These are phyloP conservation scores for Amiota mariae DNA, from an alignment of 2,888 invertebrate genomes.

Conservation along the genomic window DNA sequence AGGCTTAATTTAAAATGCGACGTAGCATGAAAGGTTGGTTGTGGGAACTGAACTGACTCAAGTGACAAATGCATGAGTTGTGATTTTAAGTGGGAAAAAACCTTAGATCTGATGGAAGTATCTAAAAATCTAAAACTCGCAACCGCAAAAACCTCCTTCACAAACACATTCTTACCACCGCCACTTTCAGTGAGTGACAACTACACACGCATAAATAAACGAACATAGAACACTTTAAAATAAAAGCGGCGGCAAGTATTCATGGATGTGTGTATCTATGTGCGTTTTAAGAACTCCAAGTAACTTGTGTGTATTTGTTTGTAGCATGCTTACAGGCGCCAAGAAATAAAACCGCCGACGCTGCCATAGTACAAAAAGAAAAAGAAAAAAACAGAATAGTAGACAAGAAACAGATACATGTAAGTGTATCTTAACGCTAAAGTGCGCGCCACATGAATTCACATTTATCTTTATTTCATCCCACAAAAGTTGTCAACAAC, in stretches of 20 bases:
- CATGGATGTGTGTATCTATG: not conserved
- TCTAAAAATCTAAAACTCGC: conserved; percentile 52
- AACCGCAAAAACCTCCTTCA: conserved; percentile 48
- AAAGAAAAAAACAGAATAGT: not conserved
- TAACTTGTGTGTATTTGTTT: not conserved
- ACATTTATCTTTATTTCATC: conserved; percentile 68
- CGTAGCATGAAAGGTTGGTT: conserved; percentile 52
- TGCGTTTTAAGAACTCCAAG: not conserved
- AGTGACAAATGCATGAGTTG: conserved; percentile 15
- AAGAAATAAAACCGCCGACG: conserved; percentile 13
- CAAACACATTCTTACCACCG: not conserved
- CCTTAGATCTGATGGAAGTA: not conserved
- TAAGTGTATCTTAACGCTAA: conserved; percentile 29
- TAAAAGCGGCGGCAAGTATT: not conserved
- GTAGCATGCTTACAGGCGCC: not conserved
- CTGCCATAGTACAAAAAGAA: conserved; percentile 8
- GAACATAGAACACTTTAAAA: not conserved
- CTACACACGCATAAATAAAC: conserved; percentile 25
- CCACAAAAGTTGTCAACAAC: conserved; percentile 48
- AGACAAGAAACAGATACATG: not conserved
- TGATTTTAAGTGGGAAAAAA: not conserved
- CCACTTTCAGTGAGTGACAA: too few species aligned
- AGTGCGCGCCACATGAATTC: conserved; percentile 55
- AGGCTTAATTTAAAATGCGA: conserved; percentile 68
- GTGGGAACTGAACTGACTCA: too few species aligned